Evolutionary conservation across 2,113 vertebrate species (phyloP).

Genomic region (Macquaria ambigua): DNA sequence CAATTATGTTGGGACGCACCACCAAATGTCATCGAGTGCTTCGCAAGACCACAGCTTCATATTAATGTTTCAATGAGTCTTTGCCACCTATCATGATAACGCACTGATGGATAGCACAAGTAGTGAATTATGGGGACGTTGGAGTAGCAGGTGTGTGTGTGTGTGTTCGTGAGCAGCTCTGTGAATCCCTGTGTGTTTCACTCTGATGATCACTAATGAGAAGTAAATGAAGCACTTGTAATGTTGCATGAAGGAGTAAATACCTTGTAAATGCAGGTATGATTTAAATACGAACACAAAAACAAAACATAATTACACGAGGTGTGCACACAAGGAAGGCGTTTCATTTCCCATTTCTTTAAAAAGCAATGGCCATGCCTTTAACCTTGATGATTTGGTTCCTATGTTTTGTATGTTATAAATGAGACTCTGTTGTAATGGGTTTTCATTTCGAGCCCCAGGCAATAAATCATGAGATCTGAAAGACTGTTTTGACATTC

Average conservation of each 20-base stretch:
- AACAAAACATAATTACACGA: slow-evolving; percentile 45
- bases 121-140: slow-evolving; percentile 42
- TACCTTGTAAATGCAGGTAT: slow-evolving; percentile 35
- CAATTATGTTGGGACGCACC: slow-evolving; percentile 65
- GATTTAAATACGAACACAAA: slow-evolving; percentile 50
- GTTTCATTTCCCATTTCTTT: background rate
- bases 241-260: slow-evolving; percentile 43
- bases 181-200: slow-evolving; percentile 38
- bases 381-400: background rate
- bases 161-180: slow-evolving; percentile 5
- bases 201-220: slow-evolving; percentile 67
- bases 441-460: background rate
- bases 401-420: background rate
- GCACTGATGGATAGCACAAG: slow-evolving; percentile 45
- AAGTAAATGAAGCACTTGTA: slow-evolving; percentile 69
- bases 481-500: background rate
- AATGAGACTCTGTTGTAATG: slow-evolving; percentile 2
- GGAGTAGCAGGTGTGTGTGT: slow-evolving; percentile 39
- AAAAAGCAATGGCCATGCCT: background rate
- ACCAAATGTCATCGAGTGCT: slow-evolving; percentile 61
- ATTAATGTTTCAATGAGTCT: slow-evolving; percentile 44
- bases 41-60: slow-evolving; percentile 45
- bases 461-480: slow-evolving; percentile 15
- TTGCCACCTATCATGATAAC: slow-evolving; percentile 58
- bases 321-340: slow-evolving; percentile 1